Evolutionary conservation across 1,140 invertebrate genomes (phyloP).

Genomic region (Drosophila ambigua): DNA sequence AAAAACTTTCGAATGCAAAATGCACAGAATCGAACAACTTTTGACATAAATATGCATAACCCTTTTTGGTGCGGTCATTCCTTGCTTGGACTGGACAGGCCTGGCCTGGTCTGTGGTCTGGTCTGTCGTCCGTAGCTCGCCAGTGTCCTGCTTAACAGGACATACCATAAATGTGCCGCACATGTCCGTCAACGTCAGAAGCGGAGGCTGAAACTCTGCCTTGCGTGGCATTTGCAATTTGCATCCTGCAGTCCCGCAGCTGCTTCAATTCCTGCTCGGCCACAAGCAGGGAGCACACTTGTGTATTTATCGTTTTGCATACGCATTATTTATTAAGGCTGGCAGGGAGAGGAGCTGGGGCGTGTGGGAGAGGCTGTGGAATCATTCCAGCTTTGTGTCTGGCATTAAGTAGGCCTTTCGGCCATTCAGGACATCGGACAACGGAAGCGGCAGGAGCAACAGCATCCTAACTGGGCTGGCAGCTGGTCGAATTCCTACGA

Average conservation of each 20-base stretch:
- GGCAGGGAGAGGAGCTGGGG: conserved; percentile 10
- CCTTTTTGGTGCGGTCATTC: conserved; percentile 7
- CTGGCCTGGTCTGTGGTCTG: not conserved
- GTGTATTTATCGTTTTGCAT: conserved; percentile 76
- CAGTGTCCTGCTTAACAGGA: conserved; percentile 55
- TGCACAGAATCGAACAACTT: conserved; percentile 60
- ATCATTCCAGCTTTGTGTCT: conserved; percentile 40
- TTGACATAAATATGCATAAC: conserved; percentile 74
- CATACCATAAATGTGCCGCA: conserved; percentile 62
- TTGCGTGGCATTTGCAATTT: conserved; percentile 58
- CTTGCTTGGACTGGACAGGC: not conserved
- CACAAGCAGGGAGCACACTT: conserved; percentile 43
- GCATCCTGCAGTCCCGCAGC: conserved; percentile 39
- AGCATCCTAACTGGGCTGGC: conserved; percentile 28
- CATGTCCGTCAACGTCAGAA: conserved; percentile 63
- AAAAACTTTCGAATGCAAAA: conserved; percentile 56
- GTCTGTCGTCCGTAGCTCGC: conserved; percentile 12
- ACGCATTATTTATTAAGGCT: conserved; percentile 72
- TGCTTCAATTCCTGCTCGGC: conserved; percentile 17
- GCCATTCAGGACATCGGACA: conserved; percentile 4
- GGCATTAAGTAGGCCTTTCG: conserved; percentile 61
- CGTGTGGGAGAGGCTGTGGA: conserved; percentile 16
- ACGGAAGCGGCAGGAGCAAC: not conserved
- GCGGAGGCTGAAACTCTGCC: not conserved
- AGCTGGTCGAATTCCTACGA: conserved; percentile 60